Evolutionary conservation across 2,113 vertebrate genomes (phyloP).

Genomic region (Apistogramma diplotaenia): DNA sequence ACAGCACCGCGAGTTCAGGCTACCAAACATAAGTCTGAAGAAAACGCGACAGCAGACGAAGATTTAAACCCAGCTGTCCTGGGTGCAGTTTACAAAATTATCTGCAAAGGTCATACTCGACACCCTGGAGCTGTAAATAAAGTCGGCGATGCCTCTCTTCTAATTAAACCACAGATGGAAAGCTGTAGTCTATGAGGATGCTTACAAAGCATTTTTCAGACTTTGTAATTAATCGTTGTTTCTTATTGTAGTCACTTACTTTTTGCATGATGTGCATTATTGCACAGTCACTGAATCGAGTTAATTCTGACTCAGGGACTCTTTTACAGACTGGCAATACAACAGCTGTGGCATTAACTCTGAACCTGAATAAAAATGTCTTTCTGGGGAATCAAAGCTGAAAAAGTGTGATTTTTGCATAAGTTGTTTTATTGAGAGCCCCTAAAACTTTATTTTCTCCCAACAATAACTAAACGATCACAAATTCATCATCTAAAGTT

Average conservation of each 20-base stretch:
- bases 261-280: constrained; percentile 62
- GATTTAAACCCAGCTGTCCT: background rate
- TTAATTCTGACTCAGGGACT: constrained; percentile 68
- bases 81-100: background rate
- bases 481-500: no score
- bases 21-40: background rate
- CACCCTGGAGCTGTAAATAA: constrained; percentile 24
- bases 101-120: background rate
- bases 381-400: constrained; percentile 46
- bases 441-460: background rate
- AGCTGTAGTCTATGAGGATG: constrained; percentile 4
- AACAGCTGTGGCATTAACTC: constrained; percentile 56
- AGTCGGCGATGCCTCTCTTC: constrained; percentile 3
- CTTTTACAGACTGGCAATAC: constrained; percentile 51
- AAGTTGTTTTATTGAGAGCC: background rate
- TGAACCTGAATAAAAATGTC: constrained; percentile 53
- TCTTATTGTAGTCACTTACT: constrained; percentile 37
- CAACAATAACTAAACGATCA: no score
- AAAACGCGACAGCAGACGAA: constrained; percentile 7
- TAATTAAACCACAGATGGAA: background rate
- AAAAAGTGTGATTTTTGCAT: constrained; percentile 11
- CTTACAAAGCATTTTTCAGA: constrained; percentile 33
- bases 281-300: constrained; percentile 55
- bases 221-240: constrained; percentile 51
- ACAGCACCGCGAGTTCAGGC: background rate